A percentile compares a stretch with the other conserved stretches of the same genome.
Evolutionary conservation across 2,113 vertebrate species (phyloP).

Genomic region (Oostethus manadensis): DNA sequence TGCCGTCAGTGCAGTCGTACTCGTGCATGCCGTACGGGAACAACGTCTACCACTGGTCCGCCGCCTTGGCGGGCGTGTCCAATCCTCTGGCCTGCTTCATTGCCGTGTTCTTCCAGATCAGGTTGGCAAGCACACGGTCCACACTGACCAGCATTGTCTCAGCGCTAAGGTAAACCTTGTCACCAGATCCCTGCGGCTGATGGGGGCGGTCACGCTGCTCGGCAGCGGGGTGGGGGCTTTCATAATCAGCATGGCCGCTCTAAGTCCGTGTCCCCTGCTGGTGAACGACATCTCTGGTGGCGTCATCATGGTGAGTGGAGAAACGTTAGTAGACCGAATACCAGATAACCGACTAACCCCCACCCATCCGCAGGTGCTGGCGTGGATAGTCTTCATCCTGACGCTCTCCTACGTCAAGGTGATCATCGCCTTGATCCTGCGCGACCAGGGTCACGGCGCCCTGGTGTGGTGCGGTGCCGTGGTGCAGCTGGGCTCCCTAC

Average conservation of each 20-base stretch:
- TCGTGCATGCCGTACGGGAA: conserved; percentile 79
- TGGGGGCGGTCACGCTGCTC: conserved; percentile 51
- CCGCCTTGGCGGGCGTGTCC: conserved; percentile 70
- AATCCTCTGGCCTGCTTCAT: conserved; percentile 80
- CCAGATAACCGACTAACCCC: neutral
- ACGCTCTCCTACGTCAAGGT: conserved; percentile 79
- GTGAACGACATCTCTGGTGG: conserved; percentile 50
- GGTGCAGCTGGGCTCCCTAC: conserved; percentile 81
- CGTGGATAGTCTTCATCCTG: conserved; percentile 74
- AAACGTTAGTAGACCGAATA: neutral
- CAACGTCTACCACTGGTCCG: conserved; percentile 71
- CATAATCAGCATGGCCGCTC: conserved; percentile 67
- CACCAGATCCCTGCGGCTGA: conserved; percentile 67
- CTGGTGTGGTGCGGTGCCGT: conserved; percentile 80
- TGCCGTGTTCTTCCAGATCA: conserved; percentile 68
- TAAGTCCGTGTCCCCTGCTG: conserved; percentile 74
- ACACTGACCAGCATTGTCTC: too few species aligned
- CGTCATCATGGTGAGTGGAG: conserved; percentile 68
- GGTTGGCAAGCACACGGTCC: conserved; percentile 50
- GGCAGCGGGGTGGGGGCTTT: conserved; percentile 66
- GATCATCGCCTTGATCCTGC: conserved; percentile 75
- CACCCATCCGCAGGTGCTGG: conserved; percentile 61
- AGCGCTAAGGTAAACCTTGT: too few species aligned
- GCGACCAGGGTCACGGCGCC: conserved; percentile 77
- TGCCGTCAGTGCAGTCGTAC: conserved; percentile 80